phyloP scores from a whole-genome alignment of 2,888 invertebrate genomes.

The Psylliodes chrysocephalus region DNA sequence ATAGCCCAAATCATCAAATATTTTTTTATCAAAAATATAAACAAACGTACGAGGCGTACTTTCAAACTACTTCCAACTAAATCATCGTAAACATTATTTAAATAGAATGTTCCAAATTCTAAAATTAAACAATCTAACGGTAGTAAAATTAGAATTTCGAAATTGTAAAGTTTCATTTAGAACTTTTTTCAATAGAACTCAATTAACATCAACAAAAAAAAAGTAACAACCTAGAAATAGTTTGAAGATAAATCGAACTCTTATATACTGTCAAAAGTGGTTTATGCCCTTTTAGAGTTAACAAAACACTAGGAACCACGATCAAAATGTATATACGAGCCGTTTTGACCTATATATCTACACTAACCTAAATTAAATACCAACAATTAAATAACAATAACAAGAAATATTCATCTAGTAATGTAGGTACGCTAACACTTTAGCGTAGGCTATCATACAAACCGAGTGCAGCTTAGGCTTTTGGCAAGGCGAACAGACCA shows the following conservation, averaged over 20 bases:
- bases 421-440: slow-evolving; percentile 25
- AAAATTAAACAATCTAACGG: too few relatives aligned
- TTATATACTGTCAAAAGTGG: too few relatives aligned
- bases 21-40: background rate
- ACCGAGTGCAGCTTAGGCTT: slow-evolving; percentile 10
- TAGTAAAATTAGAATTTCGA: too few relatives aligned
- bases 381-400: slow-evolving; percentile 39
- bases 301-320: background rate
- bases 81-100: background rate
- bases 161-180: too few relatives aligned
- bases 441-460: slow-evolving; percentile 37
- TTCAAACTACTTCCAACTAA: slow-evolving; percentile 12
- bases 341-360: slow-evolving; percentile 22
- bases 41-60: background rate
- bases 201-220: background rate
- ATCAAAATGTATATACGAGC: background rate
- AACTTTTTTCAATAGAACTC: background rate
- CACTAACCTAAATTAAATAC: slow-evolving; percentile 37
- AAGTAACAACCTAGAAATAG: slow-evolving; percentile 1
- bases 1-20: background rate
- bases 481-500: slow-evolving; percentile 9
- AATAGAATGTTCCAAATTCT: too few relatives aligned
- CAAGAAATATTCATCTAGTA: slow-evolving; percentile 30
- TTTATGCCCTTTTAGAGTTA: background rate
- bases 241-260: background rate